Percentiles rank a stretch among this genome's conserved stretches.
Evolutionary conservation across 1,140 invertebrate genomes (phyloP).

Genomic region (Sitophilus oryzae): DNA sequence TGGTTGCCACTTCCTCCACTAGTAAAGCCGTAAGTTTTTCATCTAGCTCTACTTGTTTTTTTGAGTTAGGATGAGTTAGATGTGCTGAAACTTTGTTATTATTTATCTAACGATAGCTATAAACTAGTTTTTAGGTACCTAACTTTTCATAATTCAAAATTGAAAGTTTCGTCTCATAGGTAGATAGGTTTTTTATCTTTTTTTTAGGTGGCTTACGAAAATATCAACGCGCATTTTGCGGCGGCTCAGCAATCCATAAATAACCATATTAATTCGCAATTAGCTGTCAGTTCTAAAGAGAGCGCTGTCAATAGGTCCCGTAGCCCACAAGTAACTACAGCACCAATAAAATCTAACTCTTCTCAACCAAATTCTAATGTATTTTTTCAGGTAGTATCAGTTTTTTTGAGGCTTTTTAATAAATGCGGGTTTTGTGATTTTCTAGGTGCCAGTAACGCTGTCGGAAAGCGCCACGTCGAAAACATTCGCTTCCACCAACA

Average conservation of each 20-base stretch:
- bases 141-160: too few relatives aligned
- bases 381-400: conserved; percentile 59
- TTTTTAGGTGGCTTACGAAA: conserved; percentile 22
- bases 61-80: too few relatives aligned
- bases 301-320: conserved; percentile 41
- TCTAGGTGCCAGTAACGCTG: conserved; percentile 35
- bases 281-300: conserved; percentile 49
- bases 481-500: conserved; percentile 50
- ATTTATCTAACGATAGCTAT: too few relatives aligned
- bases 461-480: conserved; percentile 43
- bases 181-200: not conserved
- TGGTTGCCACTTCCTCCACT: conserved; percentile 60
- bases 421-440: conserved; percentile 28
- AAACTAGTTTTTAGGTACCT: too few relatives aligned
- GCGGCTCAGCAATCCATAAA: conserved; percentile 51
- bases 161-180: too few relatives aligned
- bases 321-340: conserved; percentile 53
- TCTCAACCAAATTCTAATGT: conserved; percentile 50
- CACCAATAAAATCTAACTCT: conserved; percentile 50
- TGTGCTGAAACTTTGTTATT: too few relatives aligned
- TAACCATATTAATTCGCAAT: conserved; percentile 57
- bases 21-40: conserved; percentile 54
- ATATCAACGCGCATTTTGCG: conserved; percentile 52
- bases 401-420: too few relatives aligned
- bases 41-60: too few relatives aligned